These are phyloP conservation scores for Anableps anableps DNA, from an alignment of 2,797 vertebrate genomes.

Conservation along the genomic window DNA sequence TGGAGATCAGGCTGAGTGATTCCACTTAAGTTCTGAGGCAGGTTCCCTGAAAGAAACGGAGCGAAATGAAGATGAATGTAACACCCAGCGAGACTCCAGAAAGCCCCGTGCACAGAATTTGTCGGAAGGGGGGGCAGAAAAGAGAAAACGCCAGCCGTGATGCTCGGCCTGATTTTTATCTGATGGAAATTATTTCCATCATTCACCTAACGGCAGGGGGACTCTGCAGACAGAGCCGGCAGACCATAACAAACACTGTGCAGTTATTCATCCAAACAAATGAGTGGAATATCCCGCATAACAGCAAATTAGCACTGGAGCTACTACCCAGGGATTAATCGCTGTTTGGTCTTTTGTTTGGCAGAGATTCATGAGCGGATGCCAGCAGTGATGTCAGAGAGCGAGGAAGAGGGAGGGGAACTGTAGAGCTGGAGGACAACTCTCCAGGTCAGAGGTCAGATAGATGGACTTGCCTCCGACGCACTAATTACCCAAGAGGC, in stretches of 20 bases:
- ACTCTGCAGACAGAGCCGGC: conserved; percentile 52
- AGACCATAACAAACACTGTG: conserved; percentile 62
- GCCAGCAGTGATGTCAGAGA: conserved; percentile 25
- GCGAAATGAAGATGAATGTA: conserved; percentile 38
- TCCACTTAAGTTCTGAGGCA: conserved; percentile 50
- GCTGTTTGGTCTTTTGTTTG: conserved; percentile 48
- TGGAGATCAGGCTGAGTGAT: conserved; percentile 36
- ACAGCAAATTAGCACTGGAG: conserved; percentile 64
- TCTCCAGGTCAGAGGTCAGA: conserved; percentile 55
- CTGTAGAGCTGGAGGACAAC: conserved; percentile 38
- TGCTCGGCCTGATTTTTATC: conserved; percentile 53
- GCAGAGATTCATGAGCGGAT: conserved; percentile 47
- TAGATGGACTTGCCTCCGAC: conserved; percentile 47
- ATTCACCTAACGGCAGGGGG: conserved; percentile 61
- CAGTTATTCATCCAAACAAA: conserved; percentile 67
- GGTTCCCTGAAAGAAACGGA: conserved; percentile 24
- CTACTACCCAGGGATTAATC: conserved; percentile 50
- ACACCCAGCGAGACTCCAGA: conserved; percentile 40
- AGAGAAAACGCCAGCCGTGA: conserved; percentile 22
- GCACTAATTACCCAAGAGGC: conserved; percentile 66
- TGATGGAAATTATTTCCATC: conserved; percentile 65
- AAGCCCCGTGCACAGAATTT: conserved; percentile 10
- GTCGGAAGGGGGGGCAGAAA: not conserved
- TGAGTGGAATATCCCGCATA: conserved; percentile 54
- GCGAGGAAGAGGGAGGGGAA: not conserved